Base-by-base conservation (phyloP, 2,888 invertebrate genomes). In the Polietes domitor region DNA sequence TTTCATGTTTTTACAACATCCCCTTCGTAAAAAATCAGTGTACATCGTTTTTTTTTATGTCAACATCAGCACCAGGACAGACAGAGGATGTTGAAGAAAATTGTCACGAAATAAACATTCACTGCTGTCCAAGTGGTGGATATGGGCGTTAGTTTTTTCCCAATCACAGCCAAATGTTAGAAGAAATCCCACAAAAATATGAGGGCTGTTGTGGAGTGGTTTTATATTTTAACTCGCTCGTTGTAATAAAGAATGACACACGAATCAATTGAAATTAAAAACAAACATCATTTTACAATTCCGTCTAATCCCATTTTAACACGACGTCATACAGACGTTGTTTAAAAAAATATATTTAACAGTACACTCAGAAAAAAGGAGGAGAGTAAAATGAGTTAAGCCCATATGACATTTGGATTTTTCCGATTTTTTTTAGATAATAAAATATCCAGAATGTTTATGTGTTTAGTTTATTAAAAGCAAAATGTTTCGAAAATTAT, bases 261-360 rank as follows among this genome's bases (percentile, higher is more conserved):
- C 24, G 24, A 26, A 58, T 58, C 58, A 21, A 58, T 26, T 58
- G 15, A 61, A 28, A 61, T 28, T n/a, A 61, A 61, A 61, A 61
- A 32, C 61, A 61, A 61, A 61, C 61, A 61, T 32, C 28, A 61
- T 28, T 61, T 61, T 28, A 61, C 26, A 61, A 26, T 61, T 61
- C 28, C n/a, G 15, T n/a, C 61, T 61, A 61, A 61, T 61, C 61
- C 61, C 61, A 61, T 61, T 61, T 61, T 61, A 61, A n/a, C 28
- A 61, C 61, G 61, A 61, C 61, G 61, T 61, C 61, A 61, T 32
- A 61, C 61, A n/a, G 28, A 61, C 28, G 28, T 61, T 61, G 12
- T 0, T n/a, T n/a, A n/a, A n/a, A n/a, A n/a, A n/a, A n/a, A n/a
- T n/a, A n/a, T n/a, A n/a, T n/a, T n/a, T n/a, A n/a, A n/a, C n/a